Percentiles rank a stretch among this genome's conserved stretches.
These are phyloP conservation scores for Protosalanx chinensis DNA, from an alignment of 2,797 vertebrate genomes.

Conservation along the genomic window DNA sequence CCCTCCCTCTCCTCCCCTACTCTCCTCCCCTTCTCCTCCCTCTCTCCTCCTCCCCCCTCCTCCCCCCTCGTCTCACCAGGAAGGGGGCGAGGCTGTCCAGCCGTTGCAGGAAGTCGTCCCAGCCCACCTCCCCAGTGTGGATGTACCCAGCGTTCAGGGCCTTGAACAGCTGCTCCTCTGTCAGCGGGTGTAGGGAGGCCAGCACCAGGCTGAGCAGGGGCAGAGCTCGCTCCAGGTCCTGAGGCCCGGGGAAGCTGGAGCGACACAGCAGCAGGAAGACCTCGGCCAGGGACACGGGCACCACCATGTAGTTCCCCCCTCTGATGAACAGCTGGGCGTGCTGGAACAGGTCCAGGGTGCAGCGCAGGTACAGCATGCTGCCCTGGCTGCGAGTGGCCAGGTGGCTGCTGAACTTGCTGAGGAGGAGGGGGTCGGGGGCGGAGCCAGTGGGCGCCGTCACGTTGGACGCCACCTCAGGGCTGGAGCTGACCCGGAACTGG, in stretches of 20 bases:
- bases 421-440: constrained; percentile 78
- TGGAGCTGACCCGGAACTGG: constrained; percentile 87
- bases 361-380: constrained; percentile 93
- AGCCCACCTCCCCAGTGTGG: constrained; percentile 78
- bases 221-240: constrained; percentile 85
- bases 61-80: constrained; percentile 68
- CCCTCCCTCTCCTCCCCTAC: background rate
- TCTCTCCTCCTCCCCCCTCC: background rate
- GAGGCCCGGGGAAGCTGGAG: constrained; percentile 83
- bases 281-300: constrained; percentile 93
- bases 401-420: constrained; percentile 92
- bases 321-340: constrained; percentile 90
- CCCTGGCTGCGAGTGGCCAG: constrained; percentile 90
- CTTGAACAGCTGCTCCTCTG: constrained; percentile 96
- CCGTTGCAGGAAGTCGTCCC: constrained; percentile 93
- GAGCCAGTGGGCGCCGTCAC: constrained; percentile 92
- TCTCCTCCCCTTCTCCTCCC: background rate
- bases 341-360: constrained; percentile 94
- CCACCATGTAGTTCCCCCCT: constrained; percentile 94
- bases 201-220: constrained; percentile 91
- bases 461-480: constrained; percentile 85
- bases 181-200: constrained; percentile 94
- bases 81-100: constrained; percentile 92
- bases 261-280: constrained; percentile 95
- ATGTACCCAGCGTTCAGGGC: constrained; percentile 89